phyloP scores from a whole-genome alignment of 2,888 invertebrate genomes.

The Tetragnatha montana region DNA sequence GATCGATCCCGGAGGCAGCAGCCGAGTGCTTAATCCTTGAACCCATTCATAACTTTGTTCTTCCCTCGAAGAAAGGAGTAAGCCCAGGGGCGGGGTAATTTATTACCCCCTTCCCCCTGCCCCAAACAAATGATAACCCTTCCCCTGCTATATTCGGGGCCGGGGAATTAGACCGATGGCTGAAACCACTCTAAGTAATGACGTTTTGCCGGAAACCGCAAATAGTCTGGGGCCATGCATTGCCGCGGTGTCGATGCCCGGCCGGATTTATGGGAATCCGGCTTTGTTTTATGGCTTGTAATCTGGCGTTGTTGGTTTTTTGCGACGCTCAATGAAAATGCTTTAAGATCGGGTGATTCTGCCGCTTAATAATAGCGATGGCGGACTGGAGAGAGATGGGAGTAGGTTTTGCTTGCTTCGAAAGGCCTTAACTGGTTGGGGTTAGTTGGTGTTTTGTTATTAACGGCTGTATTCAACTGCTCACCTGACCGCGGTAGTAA shows the following conservation, averaged over 20 bases:
- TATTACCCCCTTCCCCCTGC: constrained; percentile 18
- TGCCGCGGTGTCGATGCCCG: constrained; percentile 37
- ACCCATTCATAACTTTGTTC: constrained; percentile 42
- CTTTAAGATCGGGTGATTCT: constrained; percentile 23
- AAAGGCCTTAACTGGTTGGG: too few relatives aligned
- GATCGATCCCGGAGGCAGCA: constrained; percentile 43
- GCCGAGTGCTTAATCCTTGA: constrained; percentile 28
- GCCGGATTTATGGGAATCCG: constrained; percentile 44
- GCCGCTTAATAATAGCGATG: neutral
- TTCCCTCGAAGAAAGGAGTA: neutral
- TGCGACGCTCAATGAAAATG: constrained; percentile 21
- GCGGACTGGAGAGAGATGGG: neutral
- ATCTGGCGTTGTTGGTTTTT: constrained; percentile 5
- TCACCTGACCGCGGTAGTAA: too few relatives aligned
- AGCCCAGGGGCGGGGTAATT: constrained; percentile 40
- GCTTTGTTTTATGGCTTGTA: constrained; percentile 29
- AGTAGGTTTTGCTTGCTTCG: too few relatives aligned
- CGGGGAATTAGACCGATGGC: constrained; percentile 55
- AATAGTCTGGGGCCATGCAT: constrained; percentile 29
- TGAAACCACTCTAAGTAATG: constrained; percentile 64
- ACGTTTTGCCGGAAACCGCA: constrained; percentile 51
- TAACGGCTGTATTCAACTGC: too few relatives aligned
- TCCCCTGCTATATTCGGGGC: constrained; percentile 26
- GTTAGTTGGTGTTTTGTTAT: too few relatives aligned
- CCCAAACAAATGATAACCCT: constrained; percentile 51